These are phyloP conservation scores for Microplitis demolitor DNA, from an alignment of 1,140 invertebrate genomes.

Conservation along the genomic window DNA sequence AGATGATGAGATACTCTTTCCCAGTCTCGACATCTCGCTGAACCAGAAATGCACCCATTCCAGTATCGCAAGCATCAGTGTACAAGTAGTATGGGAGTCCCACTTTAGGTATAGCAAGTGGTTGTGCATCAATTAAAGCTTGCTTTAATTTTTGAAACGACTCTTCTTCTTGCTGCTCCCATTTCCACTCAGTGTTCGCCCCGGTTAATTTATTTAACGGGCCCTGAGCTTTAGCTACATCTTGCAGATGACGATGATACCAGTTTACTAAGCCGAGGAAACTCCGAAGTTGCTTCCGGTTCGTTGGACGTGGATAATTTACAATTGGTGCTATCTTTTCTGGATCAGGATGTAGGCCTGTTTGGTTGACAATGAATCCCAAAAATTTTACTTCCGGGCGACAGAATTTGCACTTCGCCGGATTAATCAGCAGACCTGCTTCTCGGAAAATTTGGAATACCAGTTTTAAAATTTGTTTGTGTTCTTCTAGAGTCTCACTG, in stretches of 20 bases:
- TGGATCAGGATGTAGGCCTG: conserved; percentile 4
- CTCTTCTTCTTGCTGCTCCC: conserved; percentile 14
- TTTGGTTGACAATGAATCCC: conserved; percentile 7
- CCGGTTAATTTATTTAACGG: conserved; percentile 6
- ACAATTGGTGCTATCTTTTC: conserved; percentile 10
- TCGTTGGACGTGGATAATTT: background rate
- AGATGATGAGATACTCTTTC: no score
- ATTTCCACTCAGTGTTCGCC: background rate
- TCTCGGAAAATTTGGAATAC: conserved; percentile 4
- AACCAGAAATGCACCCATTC: no score
- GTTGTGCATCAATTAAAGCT: no score
- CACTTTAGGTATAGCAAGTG: no score
- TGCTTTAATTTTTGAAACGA: background rate
- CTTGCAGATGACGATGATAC: conserved; percentile 4
- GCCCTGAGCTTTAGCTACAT: background rate
- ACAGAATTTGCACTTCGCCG: conserved; percentile 5
- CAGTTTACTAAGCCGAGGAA: conserved; percentile 10
- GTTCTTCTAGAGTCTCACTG: conserved; percentile 10
- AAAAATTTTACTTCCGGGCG: conserved; percentile 6
- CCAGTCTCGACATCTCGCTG: no score
- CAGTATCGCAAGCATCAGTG: no score
- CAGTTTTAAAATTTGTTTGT: background rate
- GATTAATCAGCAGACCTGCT: conserved; percentile 10
- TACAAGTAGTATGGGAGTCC: no score
- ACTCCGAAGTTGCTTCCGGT: background rate